Evolutionary conservation across 2,797 vertebrate genomes (phyloP).

Genomic region (Knipowitschia caucasica): DNA sequence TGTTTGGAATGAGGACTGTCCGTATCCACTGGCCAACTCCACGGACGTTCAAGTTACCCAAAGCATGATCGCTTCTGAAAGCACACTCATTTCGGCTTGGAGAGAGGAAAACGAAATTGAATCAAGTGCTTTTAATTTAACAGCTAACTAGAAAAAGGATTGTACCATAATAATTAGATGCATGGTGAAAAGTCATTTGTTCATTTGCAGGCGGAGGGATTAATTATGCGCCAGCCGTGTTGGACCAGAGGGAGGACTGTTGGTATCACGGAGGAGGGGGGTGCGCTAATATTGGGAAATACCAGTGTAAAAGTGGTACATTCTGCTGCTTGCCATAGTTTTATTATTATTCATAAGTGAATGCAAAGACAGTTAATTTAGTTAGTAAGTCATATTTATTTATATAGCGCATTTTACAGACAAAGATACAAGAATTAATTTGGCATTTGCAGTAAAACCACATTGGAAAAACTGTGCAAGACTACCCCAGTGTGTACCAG

Average conservation of each 20-base stretch:
- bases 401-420: too few species aligned
- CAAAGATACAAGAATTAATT: too few species aligned
- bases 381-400: too few species aligned
- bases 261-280: constrained; percentile 66
- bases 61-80: neutral
- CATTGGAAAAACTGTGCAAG: too few species aligned
- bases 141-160: constrained; percentile 49
- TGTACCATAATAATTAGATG: constrained; percentile 67
- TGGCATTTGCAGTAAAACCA: too few species aligned
- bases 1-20: neutral
- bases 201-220: constrained; percentile 69
- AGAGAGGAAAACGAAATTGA: neutral
- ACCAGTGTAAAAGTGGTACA: neutral
- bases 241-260: constrained; percentile 62
- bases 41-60: neutral
- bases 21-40: neutral
- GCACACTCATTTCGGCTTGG: neutral
- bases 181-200: constrained; percentile 61
- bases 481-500: too few species aligned
- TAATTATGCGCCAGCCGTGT: constrained; percentile 70
- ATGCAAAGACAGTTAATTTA: too few species aligned
- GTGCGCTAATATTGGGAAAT: too few species aligned
- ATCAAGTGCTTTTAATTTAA: constrained; percentile 1
- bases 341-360: too few species aligned
- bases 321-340: too few species aligned